A percentile compares a stretch with the other conserved stretches of the same genome.
These are phyloP conservation scores for Papilio gigon DNA, from an alignment of 2,888 invertebrate genomes.

Conservation along the genomic window DNA sequence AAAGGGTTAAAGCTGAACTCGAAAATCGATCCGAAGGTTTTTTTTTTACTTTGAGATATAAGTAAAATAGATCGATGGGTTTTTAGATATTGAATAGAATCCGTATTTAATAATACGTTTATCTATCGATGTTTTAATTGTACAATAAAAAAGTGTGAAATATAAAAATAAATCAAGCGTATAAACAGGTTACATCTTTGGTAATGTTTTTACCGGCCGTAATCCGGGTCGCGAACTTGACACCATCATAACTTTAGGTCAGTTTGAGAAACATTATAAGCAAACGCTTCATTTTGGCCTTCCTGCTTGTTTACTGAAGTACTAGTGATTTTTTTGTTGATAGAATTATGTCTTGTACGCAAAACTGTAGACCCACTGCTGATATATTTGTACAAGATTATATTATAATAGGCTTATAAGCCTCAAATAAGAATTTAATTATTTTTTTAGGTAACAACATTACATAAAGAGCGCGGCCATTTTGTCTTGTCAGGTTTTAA, in stretches of 20 bases:
- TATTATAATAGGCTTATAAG: too few species aligned
- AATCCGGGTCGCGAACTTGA: slow-evolving; percentile 38
- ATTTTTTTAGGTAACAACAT: too few species aligned
- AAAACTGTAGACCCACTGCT: too few species aligned
- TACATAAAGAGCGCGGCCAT: too few species aligned
- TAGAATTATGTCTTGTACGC: slow-evolving; percentile 3
- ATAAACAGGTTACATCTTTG: slow-evolving; percentile 14
- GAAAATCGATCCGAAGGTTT: not conserved
- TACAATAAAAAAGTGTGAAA: not conserved
- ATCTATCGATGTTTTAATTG: not conserved
- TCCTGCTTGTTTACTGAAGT: not conserved
- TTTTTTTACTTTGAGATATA: not conserved
- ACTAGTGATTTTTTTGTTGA: not conserved
- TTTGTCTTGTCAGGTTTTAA: too few species aligned
- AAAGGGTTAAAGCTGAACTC: not conserved
- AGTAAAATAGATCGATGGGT: too few species aligned
- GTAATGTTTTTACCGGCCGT: slow-evolving; percentile 16
- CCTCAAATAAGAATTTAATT: too few species aligned
- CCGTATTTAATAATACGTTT: not conserved
- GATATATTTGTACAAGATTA: too few species aligned
- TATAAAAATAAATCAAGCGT: not conserved
- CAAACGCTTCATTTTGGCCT: slow-evolving; percentile 11
- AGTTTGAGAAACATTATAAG: slow-evolving; percentile 23
- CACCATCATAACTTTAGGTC: slow-evolving; percentile 22
- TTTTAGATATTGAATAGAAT: too few species aligned